phyloP scores from a whole-genome alignment of 2,888 invertebrate species.

The Syrphus vitripennis region DNA sequence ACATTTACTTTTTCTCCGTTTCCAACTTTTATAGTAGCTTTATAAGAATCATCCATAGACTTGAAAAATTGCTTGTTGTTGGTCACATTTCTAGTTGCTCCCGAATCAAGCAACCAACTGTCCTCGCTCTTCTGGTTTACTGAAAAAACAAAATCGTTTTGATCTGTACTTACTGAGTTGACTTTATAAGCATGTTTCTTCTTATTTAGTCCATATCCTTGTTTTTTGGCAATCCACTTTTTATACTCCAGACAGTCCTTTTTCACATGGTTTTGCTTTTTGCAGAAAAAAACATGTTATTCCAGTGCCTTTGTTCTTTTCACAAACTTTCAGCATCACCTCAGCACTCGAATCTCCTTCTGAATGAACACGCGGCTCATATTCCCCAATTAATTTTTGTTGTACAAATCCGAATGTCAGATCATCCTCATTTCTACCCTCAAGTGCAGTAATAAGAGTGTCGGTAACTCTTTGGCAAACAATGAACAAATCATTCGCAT shows the following conservation, averaged over 20 bases:
- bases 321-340: not conserved
- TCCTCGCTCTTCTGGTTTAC: not conserved
- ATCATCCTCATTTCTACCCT: conserved; percentile 24
- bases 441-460: too few species aligned
- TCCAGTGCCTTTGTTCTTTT: not conserved
- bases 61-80: not conserved
- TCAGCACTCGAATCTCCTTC: not conserved
- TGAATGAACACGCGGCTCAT: not conserved
- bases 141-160: not conserved
- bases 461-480: not conserved
- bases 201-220: not conserved
- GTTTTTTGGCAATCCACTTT: not conserved
- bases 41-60: not conserved
- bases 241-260: not conserved
- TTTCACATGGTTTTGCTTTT: not conserved
- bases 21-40: not conserved
- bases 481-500: conserved; percentile 47
- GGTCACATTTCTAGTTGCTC: not conserved
- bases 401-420: not conserved
- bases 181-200: not conserved
- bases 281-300: not conserved
- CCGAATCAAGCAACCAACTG: not conserved
- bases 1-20: not conserved
- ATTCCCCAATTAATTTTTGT: not conserved
- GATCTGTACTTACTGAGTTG: not conserved